Evolutionary conservation across 2,888 invertebrate species (phyloP).

Genomic region (Unio pictorum): DNA sequence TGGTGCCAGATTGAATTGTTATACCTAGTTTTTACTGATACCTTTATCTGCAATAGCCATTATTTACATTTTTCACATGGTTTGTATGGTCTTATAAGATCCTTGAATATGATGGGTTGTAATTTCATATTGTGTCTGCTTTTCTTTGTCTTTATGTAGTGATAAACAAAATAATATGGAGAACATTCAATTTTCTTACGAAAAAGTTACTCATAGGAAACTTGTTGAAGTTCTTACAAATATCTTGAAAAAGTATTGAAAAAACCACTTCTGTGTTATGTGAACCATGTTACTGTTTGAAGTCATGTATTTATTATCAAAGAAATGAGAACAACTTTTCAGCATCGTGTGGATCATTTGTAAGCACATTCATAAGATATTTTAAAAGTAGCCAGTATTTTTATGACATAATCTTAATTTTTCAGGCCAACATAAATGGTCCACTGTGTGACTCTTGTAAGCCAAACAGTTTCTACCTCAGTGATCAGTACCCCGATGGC

Average conservation of each 20-base stretch:
- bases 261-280: too few species aligned
- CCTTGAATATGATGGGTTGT: background rate
- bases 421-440: constrained; percentile 82
- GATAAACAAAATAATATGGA: too few species aligned
- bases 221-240: too few species aligned
- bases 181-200: too few species aligned
- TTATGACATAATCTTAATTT: constrained; percentile 6
- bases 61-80: background rate
- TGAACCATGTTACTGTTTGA: too few species aligned
- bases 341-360: too few species aligned
- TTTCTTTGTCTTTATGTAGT: too few species aligned
- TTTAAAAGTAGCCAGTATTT: constrained; percentile 1
- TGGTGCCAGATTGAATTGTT: background rate
- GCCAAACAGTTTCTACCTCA: constrained; percentile 87
- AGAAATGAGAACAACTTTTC: too few species aligned
- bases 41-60: background rate
- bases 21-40: background rate
- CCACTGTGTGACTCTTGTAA: constrained; percentile 89
- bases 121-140: too few species aligned
- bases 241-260: too few species aligned
- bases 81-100: background rate
- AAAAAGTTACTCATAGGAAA: too few species aligned
- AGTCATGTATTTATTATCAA: too few species aligned
- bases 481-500: constrained; percentile 84
- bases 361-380: background rate